phyloP scores from a whole-genome alignment of 1,140 invertebrate genomes.

The Pristionchus pacificus region DNA sequence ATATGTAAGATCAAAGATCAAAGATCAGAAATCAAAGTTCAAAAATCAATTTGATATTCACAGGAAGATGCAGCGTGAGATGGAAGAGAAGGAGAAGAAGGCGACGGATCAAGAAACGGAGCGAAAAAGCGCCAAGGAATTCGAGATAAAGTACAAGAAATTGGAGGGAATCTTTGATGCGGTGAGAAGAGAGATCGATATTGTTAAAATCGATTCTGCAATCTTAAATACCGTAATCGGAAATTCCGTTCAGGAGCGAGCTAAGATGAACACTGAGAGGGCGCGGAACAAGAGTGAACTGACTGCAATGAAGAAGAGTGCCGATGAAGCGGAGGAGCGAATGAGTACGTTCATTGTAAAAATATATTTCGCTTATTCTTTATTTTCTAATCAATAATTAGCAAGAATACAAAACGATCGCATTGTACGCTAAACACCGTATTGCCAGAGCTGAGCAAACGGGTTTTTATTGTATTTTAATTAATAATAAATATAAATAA shows the following conservation, averaged over 20 bases:
- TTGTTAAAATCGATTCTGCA: neutral
- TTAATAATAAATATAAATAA: neutral
- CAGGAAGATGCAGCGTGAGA: neutral
- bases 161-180: conserved; percentile 50
- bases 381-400: too few relatives aligned
- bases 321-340: conserved; percentile 42
- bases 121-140: conserved; percentile 39
- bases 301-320: conserved; percentile 46
- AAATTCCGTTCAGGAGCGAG: conserved; percentile 36
- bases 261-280: conserved; percentile 48
- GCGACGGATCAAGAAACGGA: conserved; percentile 36
- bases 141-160: conserved; percentile 52
- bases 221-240: neutral
- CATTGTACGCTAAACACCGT: too few relatives aligned
- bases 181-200: neutral
- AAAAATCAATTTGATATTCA: conserved; percentile 11
- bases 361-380: neutral
- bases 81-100: conserved; percentile 35
- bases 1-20: conserved; percentile 42
- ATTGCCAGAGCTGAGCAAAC: too few relatives aligned
- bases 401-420: too few relatives aligned
- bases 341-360: conserved; percentile 5
- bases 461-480: too few relatives aligned
- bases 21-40: too few relatives aligned
- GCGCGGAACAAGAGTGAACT: conserved; percentile 45